Conservation (phyloP, 2,888 invertebrate species). For the Drosophila tanythrix region DNA sequence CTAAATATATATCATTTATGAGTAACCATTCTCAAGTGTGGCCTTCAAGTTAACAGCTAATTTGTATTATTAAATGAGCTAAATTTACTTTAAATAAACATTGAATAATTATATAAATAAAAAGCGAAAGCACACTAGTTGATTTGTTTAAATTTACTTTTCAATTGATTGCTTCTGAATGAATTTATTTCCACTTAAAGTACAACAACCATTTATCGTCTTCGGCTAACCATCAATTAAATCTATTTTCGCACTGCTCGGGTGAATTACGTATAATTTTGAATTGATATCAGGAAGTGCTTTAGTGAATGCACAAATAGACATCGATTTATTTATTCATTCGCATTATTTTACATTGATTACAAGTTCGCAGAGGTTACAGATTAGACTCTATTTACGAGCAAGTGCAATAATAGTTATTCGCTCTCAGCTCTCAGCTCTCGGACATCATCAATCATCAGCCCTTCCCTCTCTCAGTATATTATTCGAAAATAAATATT, state of each 20-base stretch:
- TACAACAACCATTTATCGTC: neutral
- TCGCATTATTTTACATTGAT: slow-evolving; percentile 58
- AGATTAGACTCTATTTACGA: slow-evolving; percentile 59
- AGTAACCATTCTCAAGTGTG: neutral
- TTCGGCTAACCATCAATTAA: slow-evolving; percentile 3
- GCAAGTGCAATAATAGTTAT: slow-evolving; percentile 30
- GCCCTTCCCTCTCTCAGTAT: slow-evolving; percentile 6
- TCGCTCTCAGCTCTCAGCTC: neutral
- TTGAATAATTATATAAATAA: too few species aligned
- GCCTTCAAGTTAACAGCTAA: neutral
- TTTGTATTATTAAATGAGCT: neutral
- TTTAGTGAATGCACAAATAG: slow-evolving; percentile 33
- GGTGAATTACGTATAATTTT: neutral
- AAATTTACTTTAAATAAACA: neutral
- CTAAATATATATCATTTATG: neutral
- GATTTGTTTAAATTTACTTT: neutral
- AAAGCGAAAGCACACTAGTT: too few species aligned
- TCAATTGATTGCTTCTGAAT: neutral
- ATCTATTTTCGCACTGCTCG: neutral
- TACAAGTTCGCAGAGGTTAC: slow-evolving; percentile 64
- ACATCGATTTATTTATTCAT: slow-evolving; percentile 32
- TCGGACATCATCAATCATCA: neutral
- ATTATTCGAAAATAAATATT: slow-evolving; percentile 16
- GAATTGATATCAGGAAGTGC: slow-evolving; percentile 55
- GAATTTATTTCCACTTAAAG: neutral